A percentile compares a stretch with the other conserved stretches of the same genome.
These are phyloP conservation scores for Lemur catta DNA, from an alignment of 2,797 vertebrate species.

Conservation along the genomic window DNA sequence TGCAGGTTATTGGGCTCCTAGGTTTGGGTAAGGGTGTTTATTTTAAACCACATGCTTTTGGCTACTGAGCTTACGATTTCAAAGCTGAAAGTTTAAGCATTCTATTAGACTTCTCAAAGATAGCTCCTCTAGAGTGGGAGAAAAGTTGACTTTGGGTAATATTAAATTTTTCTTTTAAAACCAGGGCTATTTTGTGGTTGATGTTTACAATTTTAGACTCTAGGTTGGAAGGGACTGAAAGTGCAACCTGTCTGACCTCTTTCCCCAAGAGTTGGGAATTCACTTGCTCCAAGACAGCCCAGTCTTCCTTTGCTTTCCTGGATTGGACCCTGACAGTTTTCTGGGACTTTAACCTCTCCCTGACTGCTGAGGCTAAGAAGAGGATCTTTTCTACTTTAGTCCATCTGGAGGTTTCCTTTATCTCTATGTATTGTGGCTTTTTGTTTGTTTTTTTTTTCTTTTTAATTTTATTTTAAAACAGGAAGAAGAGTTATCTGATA, in stretches of 20 bases:
- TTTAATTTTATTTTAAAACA: not conserved
- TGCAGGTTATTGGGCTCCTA: not conserved
- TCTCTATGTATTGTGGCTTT: not conserved
- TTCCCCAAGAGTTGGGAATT: not conserved
- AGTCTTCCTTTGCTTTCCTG: not conserved
- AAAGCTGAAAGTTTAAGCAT: not conserved
- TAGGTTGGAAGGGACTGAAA: not conserved
- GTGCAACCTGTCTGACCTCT: not conserved
- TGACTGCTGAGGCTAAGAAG: not conserved
- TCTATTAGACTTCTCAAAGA: not conserved
- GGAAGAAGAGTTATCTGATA: not conserved
- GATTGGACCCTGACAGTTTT: too few species aligned
- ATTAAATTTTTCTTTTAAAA: not conserved
- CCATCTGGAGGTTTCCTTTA: not conserved
- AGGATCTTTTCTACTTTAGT: not conserved
- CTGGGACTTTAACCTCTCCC: not conserved
- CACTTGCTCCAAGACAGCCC: accelerated
- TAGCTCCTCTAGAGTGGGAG: not conserved
- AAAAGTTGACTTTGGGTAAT: not conserved
- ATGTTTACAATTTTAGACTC: not conserved
- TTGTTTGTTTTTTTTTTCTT: too few species aligned
- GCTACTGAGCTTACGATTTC: not conserved
- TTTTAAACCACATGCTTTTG: not conserved
- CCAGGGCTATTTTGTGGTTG: not conserved
- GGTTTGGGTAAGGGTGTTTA: not conserved